Percentiles rank a stretch among this genome's conserved stretches.
phyloP scores from a whole-genome alignment of 2,888 invertebrate genomes.

The Sussaba pulchella region DNA sequence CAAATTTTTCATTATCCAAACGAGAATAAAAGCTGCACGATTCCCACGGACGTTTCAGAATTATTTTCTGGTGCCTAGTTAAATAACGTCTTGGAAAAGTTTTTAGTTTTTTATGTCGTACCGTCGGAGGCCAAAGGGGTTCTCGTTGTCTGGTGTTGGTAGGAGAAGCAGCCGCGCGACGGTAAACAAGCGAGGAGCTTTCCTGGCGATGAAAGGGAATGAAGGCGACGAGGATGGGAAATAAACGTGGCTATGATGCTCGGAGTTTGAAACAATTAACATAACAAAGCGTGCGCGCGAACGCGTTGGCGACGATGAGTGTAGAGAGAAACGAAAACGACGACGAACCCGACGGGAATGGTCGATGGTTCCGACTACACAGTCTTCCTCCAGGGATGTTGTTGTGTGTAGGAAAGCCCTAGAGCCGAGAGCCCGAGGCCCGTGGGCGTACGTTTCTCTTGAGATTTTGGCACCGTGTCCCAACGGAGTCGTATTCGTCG shows the following conservation, averaged over 20 bases:
- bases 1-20: neutral
- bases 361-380: constrained; percentile 40
- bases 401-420: constrained; percentile 42
- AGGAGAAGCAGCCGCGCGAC: constrained; percentile 42
- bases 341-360: constrained; percentile 47
- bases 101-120: constrained; percentile 37
- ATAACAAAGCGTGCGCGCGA: constrained; percentile 80
- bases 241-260: constrained; percentile 82
- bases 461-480: constrained; percentile 82
- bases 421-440: constrained; percentile 65
- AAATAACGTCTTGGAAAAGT: constrained; percentile 25
- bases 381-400: constrained; percentile 16
- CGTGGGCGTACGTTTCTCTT: constrained; percentile 75
- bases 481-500: constrained; percentile 60
- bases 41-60: neutral
- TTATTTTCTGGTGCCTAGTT: constrained; percentile 17
- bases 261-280: constrained; percentile 83
- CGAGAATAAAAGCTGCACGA: neutral
- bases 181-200: constrained; percentile 59
- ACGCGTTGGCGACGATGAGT: constrained; percentile 66
- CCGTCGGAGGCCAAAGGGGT: constrained; percentile 22
- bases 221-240: constrained; percentile 79
- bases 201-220: constrained; percentile 62
- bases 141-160: constrained; percentile 21
- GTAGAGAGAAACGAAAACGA: constrained; percentile 61